Conservation (phyloP, 2,888 invertebrate genomes). For the Polydrusus cervinus region DNA sequence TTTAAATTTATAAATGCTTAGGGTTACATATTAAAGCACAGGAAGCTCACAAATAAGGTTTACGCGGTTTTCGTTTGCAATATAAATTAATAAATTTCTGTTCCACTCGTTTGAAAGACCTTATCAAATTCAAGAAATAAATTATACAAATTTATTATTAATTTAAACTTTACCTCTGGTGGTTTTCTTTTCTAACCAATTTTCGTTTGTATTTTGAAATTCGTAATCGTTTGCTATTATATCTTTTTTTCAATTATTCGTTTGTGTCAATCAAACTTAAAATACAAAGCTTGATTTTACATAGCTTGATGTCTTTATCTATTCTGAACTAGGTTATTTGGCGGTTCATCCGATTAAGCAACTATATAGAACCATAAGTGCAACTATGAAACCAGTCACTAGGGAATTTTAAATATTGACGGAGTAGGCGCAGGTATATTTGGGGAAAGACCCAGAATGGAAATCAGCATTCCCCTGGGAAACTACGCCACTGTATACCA, state of each 20-base stretch:
- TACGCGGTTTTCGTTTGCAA: background rate
- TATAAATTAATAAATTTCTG: slow-evolving; percentile 8
- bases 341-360: too few relatives aligned
- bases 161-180: background rate
- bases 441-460: too few relatives aligned
- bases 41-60: slow-evolving; percentile 1
- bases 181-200: background rate
- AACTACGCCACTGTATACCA: too few relatives aligned
- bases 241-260: background rate
- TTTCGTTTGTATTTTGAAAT: background rate
- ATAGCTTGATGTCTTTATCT: too few relatives aligned
- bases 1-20: background rate
- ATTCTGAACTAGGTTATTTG: too few relatives aligned
- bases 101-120: background rate
- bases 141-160: background rate
- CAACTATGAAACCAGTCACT: too few relatives aligned
- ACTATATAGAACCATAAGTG: too few relatives aligned
- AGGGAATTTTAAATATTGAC: too few relatives aligned
- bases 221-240: background rate
- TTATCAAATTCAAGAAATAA: slow-evolving; percentile 1
- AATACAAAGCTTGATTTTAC: too few relatives aligned
- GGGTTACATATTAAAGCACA: background rate
- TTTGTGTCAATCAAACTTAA: too few relatives aligned
- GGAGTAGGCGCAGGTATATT: too few relatives aligned
- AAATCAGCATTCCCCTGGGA: too few relatives aligned